Evolutionary conservation across 2,797 vertebrate species (phyloP), one percentile per base, ranked within the genome.

Genomic region (Melanotaenia trifasciata): DNA sequence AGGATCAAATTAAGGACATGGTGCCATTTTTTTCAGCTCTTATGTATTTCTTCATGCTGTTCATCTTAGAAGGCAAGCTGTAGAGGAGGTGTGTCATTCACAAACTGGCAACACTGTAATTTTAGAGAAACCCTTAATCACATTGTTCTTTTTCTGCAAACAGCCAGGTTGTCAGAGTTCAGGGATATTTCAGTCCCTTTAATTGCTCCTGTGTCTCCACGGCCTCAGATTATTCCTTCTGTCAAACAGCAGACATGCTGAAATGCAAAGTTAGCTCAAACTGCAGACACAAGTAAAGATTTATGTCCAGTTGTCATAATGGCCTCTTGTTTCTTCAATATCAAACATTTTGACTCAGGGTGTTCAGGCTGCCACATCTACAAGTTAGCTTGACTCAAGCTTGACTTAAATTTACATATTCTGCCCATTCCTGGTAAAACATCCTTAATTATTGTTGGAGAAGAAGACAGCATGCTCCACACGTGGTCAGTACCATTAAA

Each of bases 161-260:
- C 53, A 14, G n/a, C 26, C 58, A 63, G 54, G 53, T 32, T 20
- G 24, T 40, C 40, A 47, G 57, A 30, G 24, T 47, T 66, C 38
- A 14, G 10, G 35, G 7, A 36, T 36, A 36, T 36, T 36, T 36
- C 35, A 36, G 26, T 53, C n/a, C 13, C 51, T 26, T 65, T 59
- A 68, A 54, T 36, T 32, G 18, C 40, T 67, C 40, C n/a, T 59
- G 45, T 36, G 32, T 28, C 33, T 40, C n/a, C 30, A 32, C 6
- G 32, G 6, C 32, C 50, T 12, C 28, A 45, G 18, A n/a, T 67
- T 54, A 8, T 45, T 14, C 53, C 16, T 22, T 40, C 10, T 40
- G 64, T 65, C 33, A 57, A 4, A 16, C 9, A 61, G n/a, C 12
- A 61, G 30, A 60, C 0, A 12, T 22, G 62, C 11, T 33, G 33